Evolutionary conservation across 2,113 vertebrate species (phyloP), one percentile per base, ranked within the genome.

Genomic region (Laticauda colubrina): DNA sequence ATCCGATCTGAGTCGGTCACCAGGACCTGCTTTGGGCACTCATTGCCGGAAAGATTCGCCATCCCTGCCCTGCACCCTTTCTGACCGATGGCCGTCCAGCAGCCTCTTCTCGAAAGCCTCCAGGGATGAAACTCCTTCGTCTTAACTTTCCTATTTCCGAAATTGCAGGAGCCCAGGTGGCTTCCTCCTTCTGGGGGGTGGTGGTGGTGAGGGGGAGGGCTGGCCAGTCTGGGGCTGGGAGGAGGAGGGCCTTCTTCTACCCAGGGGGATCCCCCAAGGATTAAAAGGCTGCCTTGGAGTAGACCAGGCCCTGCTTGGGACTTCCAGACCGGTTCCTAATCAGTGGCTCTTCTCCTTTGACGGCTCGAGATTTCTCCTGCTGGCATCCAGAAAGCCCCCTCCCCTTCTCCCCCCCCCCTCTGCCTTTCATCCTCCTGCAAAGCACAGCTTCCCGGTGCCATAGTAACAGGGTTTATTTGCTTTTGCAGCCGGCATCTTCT

Each of bases 221-320:
- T n/a, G 45, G 45, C 0, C 9, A 1, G 2, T 21, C 29, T 29
- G 86, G 92, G 95, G 95, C 92, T 95, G 96, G 93, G 94, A 43
- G 91, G 29, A 92, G 96, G 86, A 3, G 45, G 4, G 45, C 89
- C 94, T 94, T 43, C 93, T 96, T 96, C 92, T 45, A 96, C 95
- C 90, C 91, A 94, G 93, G 93, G 93, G 81, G 91, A 87, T 94
- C 94, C 92, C 96, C 96, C 95, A 90, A 91, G 96, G 95, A 96
- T 96, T 91, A 94, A 95, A 95, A 93, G 95, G 95, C 93, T 92
- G 88, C 94, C 93, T 96, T 94, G 89, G 95, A 93, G 95, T 45
- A 75, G 69, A 34, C 7, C 69, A 15, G 69, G n/a, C 95, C 89
- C 69, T 95, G 15, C 95, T 90, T 91, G 95, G 93, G 96, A 91